phyloP scores from a whole-genome alignment of 1,140 invertebrate species.

The Leptinotarsa lineolata region DNA sequence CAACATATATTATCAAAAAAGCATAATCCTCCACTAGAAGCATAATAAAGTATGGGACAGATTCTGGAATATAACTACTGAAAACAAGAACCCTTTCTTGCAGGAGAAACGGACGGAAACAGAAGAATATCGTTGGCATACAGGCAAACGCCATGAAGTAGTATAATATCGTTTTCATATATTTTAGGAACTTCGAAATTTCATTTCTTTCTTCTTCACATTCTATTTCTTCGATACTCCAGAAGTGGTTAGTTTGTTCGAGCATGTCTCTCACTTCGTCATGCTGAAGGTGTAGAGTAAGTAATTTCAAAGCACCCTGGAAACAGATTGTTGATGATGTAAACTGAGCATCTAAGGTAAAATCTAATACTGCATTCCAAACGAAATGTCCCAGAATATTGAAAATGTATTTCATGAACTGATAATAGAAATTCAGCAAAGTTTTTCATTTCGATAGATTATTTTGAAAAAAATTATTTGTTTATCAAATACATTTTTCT shows the following conservation, averaged over 20 bases:
- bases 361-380: no score
- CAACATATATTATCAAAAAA: background rate
- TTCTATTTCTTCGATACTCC: constrained; percentile 1
- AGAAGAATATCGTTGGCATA: background rate
- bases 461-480: no score
- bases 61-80: constrained; percentile 7
- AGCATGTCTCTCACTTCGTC: background rate
- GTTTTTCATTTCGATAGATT: no score
- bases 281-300: background rate
- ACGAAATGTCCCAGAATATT: no score
- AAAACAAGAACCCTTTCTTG: background rate
- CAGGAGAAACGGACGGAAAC: constrained; percentile 1
- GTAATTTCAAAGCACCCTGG: background rate
- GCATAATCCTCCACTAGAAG: background rate
- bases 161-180: background rate
- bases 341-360: no score
- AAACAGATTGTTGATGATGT: background rate
- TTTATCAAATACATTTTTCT: no score
- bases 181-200: background rate
- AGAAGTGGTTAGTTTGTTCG: background rate
- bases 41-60: background rate
- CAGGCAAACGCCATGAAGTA: background rate
- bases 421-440: no score
- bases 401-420: no score
- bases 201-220: background rate